These are phyloP conservation scores for Scolanthus callimorphus DNA, from an alignment of 92 coral and sea anemone genomes.

Conservation along the genomic window DNA sequence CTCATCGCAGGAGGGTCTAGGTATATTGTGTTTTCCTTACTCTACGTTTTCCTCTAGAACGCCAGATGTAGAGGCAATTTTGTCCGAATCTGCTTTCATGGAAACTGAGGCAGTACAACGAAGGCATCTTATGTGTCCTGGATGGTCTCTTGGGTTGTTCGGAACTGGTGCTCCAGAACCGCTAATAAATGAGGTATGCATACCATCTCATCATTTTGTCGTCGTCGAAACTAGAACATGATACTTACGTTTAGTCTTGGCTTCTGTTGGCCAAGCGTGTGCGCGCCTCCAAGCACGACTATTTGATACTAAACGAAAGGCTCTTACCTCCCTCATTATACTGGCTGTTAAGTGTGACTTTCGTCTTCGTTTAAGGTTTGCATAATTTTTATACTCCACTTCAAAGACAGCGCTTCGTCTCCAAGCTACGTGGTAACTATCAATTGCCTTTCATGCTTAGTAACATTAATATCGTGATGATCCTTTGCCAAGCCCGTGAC, in stretches of 20 bases:
- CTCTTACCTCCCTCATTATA: no score
- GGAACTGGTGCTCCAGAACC: slow-evolving; percentile 60
- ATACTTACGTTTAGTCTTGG: no score
- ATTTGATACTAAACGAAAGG: no score
- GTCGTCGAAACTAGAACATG: no score
- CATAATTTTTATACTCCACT: slow-evolving; percentile 59
- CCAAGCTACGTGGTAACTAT: slow-evolving; percentile 61
- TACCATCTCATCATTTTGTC: no score
- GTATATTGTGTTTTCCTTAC: not conserved
- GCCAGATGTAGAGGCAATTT: slow-evolving; percentile 74
- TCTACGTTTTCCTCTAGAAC: slow-evolving; percentile 33
- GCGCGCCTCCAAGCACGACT: no score
- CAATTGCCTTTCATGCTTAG: no score
- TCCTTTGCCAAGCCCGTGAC: no score
- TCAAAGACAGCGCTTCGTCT: slow-evolving; percentile 45
- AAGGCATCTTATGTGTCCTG: slow-evolving; percentile 80
- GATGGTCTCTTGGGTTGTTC: slow-evolving; percentile 80
- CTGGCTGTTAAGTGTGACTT: no score
- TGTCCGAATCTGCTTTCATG: slow-evolving; percentile 68
- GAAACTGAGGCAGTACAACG: slow-evolving; percentile 46
- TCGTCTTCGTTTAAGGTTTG: slow-evolving; percentile 32
- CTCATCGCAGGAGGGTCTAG: no score
- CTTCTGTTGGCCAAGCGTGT: no score
- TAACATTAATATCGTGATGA: no score
- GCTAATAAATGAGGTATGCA: slow-evolving; percentile 48